Conservation (phyloP, 2,888 invertebrate species). For the Phymatocera aterrima region DNA sequence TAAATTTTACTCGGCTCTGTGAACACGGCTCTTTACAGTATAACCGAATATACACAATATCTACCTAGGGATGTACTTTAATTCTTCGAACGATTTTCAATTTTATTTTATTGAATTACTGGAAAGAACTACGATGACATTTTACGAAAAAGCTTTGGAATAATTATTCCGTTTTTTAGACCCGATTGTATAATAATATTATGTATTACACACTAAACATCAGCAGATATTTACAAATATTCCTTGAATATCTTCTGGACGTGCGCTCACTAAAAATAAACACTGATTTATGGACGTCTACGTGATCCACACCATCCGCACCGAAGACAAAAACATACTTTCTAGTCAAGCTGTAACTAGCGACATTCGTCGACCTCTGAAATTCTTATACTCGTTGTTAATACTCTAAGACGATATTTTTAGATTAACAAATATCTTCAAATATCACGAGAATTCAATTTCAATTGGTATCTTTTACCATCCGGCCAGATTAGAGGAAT, state of each 20-base stretch:
- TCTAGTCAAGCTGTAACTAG: conserved; percentile 54
- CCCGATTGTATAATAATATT: conserved; percentile 33
- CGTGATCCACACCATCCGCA: conserved; percentile 55
- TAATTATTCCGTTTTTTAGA: neutral
- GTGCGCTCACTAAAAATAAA: conserved; percentile 65
- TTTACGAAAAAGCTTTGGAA: conserved; percentile 27
- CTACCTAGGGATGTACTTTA: neutral
- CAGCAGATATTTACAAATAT: conserved; percentile 55
- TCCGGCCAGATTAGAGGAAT: neutral
- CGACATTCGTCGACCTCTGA: conserved; percentile 1
- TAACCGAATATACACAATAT: conserved; percentile 3
- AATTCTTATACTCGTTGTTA: neutral
- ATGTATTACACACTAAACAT: conserved; percentile 23
- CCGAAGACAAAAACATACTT: conserved; percentile 65
- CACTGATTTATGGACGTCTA: conserved; percentile 59
- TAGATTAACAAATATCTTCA: neutral
- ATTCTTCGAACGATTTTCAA: conserved; percentile 14
- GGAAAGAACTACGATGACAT: conserved; percentile 42
- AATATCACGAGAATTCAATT: neutral
- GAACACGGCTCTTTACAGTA: neutral
- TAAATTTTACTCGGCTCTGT: conserved; percentile 1
- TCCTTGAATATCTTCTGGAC: conserved; percentile 51
- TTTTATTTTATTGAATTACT: conserved; percentile 42
- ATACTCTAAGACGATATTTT: neutral
- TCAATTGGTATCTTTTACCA: neutral